Conservation (phyloP, 2,888 invertebrate species). For the Lapara coniferarum region DNA sequence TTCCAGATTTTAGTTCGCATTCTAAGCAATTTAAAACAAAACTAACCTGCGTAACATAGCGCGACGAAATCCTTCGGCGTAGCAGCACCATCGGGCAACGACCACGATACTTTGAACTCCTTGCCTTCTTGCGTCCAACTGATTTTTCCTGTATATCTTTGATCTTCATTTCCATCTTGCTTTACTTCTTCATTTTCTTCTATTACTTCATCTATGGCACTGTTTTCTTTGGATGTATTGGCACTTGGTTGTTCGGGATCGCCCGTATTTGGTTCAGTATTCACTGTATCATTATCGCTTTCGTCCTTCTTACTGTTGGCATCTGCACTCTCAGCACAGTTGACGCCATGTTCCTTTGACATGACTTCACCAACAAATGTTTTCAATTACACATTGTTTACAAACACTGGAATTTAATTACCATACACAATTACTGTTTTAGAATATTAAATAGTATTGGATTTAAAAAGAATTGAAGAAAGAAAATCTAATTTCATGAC, state of each 20-base stretch:
- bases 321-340: slow-evolving; percentile 54
- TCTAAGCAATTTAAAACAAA: background rate
- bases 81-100: slow-evolving; percentile 65
- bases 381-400: slow-evolving; percentile 41
- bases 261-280: slow-evolving; percentile 36
- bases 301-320: slow-evolving; percentile 26
- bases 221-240: slow-evolving; percentile 56
- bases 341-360: slow-evolving; percentile 71
- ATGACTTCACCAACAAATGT: slow-evolving; percentile 57
- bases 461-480: too few species aligned
- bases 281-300: slow-evolving; percentile 33
- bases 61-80: slow-evolving; percentile 79
- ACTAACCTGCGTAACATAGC: slow-evolving; percentile 82
- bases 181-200: slow-evolving; percentile 38
- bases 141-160: slow-evolving; percentile 40
- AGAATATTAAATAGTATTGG: background rate
- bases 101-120: slow-evolving; percentile 76
- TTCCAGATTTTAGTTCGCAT: too few species aligned
- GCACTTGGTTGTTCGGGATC: slow-evolving; percentile 54
- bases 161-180: slow-evolving; percentile 36
- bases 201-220: slow-evolving; percentile 54
- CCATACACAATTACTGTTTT: background rate
- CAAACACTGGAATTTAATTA: background rate
- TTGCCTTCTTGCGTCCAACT: slow-evolving; percentile 72
- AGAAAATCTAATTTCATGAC: too few species aligned